Conservation (phyloP, 2,888 invertebrate species). For the Seira ritae region DNA sequence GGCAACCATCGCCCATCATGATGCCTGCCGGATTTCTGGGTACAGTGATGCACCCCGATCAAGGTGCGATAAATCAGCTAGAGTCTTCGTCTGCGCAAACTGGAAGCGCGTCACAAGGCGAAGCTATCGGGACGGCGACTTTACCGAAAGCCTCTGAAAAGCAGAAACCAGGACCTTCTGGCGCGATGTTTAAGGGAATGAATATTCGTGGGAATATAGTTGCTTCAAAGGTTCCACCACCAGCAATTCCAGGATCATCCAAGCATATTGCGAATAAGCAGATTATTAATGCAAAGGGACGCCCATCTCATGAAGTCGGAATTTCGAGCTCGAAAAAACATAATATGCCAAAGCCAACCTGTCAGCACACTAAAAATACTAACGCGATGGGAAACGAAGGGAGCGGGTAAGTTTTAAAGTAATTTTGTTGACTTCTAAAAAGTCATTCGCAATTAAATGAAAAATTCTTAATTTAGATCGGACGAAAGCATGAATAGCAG, state of each 20-base stretch:
- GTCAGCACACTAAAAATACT: neutral
- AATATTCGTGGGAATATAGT: neutral
- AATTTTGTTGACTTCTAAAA: too few relatives aligned
- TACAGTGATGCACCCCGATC: constrained; percentile 39
- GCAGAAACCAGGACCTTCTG: constrained; percentile 8
- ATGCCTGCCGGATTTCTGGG: constrained; percentile 51
- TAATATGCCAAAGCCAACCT: neutral
- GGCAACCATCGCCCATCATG: constrained; percentile 42
- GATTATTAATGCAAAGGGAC: neutral
- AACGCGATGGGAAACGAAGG: constrained; percentile 15
- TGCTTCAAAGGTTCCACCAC: neutral
- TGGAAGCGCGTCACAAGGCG: constrained; percentile 29
- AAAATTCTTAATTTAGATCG: constrained; percentile 67
- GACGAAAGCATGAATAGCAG: constrained; percentile 74
- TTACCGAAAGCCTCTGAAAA: constrained; percentile 43
- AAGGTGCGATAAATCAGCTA: constrained; percentile 5
- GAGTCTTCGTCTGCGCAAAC: constrained; percentile 18
- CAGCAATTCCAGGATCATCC: constrained; percentile 3
- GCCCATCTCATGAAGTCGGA: too few relatives aligned
- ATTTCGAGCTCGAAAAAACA: neutral
- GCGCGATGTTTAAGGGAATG: neutral
- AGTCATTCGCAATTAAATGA: neutral
- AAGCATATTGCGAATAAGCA: neutral
- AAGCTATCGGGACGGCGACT: constrained; percentile 37
- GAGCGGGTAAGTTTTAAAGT: constrained; percentile 22